phyloP scores from a whole-genome alignment of 2,797 vertebrate species.

The Acanthiza pusilla region DNA sequence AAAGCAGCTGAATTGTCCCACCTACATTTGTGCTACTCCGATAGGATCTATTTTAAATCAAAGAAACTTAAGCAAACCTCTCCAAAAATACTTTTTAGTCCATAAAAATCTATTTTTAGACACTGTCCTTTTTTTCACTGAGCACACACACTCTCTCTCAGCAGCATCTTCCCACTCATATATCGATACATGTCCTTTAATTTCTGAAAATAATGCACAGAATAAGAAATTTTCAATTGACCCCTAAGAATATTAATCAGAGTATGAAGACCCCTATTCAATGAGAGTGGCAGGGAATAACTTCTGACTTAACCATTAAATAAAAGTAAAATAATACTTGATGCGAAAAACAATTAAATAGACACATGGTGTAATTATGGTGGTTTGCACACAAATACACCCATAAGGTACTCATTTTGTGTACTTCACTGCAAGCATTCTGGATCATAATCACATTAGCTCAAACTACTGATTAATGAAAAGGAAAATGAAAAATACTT shows the following conservation, averaged over 20 bases:
- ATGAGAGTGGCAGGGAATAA: neutral
- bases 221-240: neutral
- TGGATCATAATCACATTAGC: neutral
- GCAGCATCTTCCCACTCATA: neutral
- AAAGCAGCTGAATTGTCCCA: conserved; percentile 1
- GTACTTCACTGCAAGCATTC: neutral
- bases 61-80: neutral
- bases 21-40: neutral
- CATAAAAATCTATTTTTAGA: conserved; percentile 3
- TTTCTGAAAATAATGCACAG: neutral
- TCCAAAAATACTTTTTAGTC: conserved; percentile 33
- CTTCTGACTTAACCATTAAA: neutral
- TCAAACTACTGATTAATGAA: neutral
- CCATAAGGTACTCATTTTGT: neutral
- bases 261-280: neutral
- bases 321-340: neutral
- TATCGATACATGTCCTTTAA: neutral
- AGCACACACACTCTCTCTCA: neutral
- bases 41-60: conserved; percentile 18
- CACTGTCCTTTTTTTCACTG: neutral
- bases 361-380: neutral
- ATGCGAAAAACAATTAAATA: neutral
- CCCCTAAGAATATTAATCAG: neutral
- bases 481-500: neutral
- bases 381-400: neutral